Percentiles rank a stretch among this genome's conserved stretches.
These are phyloP conservation scores for Drosophila rellima DNA, from an alignment of 2,888 invertebrate genomes.

Conservation along the genomic window DNA sequence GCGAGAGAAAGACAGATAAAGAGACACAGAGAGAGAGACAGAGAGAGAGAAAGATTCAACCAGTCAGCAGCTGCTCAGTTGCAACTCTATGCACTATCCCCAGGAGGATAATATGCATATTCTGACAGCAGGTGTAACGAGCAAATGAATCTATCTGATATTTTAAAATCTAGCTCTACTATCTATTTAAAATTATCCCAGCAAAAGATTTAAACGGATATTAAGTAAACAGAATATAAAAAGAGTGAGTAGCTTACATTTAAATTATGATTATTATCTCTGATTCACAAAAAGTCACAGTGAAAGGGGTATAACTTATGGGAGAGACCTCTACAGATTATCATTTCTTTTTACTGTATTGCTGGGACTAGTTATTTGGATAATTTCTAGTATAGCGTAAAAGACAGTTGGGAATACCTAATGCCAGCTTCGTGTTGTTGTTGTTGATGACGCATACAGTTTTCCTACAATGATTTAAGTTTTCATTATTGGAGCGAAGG, in stretches of 20 bases:
- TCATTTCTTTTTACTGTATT: too few species aligned
- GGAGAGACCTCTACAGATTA: too few species aligned
- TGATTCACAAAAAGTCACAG: too few species aligned
- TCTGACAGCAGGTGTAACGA: constrained; percentile 8
- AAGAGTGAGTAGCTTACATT: too few species aligned
- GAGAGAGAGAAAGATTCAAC: neutral
- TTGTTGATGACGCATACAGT: constrained; percentile 46
- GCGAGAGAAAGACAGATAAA: neutral
- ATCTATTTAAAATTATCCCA: too few species aligned
- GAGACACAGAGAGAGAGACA: neutral
- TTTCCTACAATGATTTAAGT: constrained; percentile 77
- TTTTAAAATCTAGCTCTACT: neutral
- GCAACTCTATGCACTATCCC: constrained; percentile 39
- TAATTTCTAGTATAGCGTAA: constrained; percentile 19
- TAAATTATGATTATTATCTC: too few species aligned
- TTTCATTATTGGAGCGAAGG: constrained; percentile 73
- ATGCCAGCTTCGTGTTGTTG: neutral
- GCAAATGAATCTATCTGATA: neutral
- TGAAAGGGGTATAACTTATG: too few species aligned
- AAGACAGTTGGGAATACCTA: neutral
- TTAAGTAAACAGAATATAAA: too few species aligned
- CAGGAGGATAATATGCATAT: constrained; percentile 14
- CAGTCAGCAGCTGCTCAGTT: constrained; percentile 30
- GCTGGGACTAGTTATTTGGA: neutral
- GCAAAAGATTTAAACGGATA: too few species aligned